Evolutionary conservation across 2,888 invertebrate species (phyloP), one percentile per base, ranked within the genome.

Genomic region (Phengaris alcon): DNA sequence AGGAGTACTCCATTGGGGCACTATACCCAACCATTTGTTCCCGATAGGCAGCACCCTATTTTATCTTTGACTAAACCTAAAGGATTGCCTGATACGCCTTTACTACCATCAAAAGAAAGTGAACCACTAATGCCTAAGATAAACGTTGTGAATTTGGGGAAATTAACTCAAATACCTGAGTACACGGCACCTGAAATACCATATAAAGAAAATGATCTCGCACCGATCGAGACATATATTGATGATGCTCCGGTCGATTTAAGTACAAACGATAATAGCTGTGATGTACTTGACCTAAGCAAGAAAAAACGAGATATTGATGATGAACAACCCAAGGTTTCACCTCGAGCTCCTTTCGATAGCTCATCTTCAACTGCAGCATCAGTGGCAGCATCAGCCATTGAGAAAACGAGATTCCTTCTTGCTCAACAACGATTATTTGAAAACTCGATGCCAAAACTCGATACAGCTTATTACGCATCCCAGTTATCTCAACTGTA

Each of bases 221-320:
- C 72, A 22, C 89, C 88, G 35, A 80, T 86, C 12, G 91, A 93
- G 35, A 84, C 82, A 6, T 91, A 91, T 76, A 92, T 94, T 75
- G 94, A 94, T 77, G 94, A 93, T 76, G 87, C 94, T 46, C 95
- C 97, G 0, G 94, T 97, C 75, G 97, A 97, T 87, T 92, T 97
- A 48, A 96, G 96, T 78, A 96, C 96, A 89, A 90, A 86, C 80
- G 93, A 92, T 75, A 90, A 90, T 74, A 90, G 88, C 79, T 93
- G 92, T 79, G 96, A 97, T 86, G 97, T 96, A 6, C 92, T 97
- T 70, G 97, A 98, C 90, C 94, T 98, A 78, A 97, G 97, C 85
- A 97, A 97, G 84, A 97, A 97, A 88, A 95, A 94, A 86, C 89
- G 87, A 74, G 90, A 88, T 76, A 81, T 82, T 2, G 91, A 92